Evolutionary conservation across 37 sponge, comb jelly and placozoan genomes (phyloP), one percentile per base, ranked within the genome.

Genomic region (Aplysina aerophoba): DNA sequence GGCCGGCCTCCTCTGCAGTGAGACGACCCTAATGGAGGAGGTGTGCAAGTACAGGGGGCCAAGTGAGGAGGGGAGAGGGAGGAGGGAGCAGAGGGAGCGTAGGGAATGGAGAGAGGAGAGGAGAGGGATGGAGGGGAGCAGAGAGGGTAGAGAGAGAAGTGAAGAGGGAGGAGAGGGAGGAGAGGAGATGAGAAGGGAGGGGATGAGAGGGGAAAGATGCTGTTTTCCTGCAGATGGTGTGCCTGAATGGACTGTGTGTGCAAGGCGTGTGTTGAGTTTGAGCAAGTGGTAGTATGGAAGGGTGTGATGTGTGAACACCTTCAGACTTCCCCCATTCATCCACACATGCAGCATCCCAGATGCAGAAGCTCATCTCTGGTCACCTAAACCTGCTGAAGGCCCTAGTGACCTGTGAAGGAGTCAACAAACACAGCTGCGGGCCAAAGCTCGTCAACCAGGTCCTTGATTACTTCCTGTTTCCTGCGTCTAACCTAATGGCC

Each of bases 401-500:
- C 1, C 88, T 97, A 16, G 89, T 89, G 62, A 81, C 96, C 15
- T 93, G 90, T 81, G 86, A 89, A 37, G 92, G 92, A 13, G 71
- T 93, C 22, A 87, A 97, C 55, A 95, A 94, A 85, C 41, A 62
- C 39, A 59, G 83, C 34, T 87, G 53, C 79, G 94, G 91, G 27
- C 40, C 60, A 19, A 86, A 87, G 28, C 85, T 97, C 0, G 74
- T 84, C 33, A 71, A 53, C 28, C 63, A 85, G 12, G 86, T 97
- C 15, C 44, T 97, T 2, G 85, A 83, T 28, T 64, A 86, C 57
- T 95, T 95, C 87, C 89, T 97, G 53, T 97, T 97, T 60, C 93
- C 98, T 24, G 98, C 98, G 8, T 95, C 96, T 35, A 91, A 71
- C 53, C 50, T 89, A 30, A 90, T 92, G 80, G 56, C 53, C 6